Percentiles rank a stretch among this genome's conserved stretches.
Conservation (phyloP, 2,797 vertebrate genomes). For the Parauchenoglanis ngamensis region DNA sequence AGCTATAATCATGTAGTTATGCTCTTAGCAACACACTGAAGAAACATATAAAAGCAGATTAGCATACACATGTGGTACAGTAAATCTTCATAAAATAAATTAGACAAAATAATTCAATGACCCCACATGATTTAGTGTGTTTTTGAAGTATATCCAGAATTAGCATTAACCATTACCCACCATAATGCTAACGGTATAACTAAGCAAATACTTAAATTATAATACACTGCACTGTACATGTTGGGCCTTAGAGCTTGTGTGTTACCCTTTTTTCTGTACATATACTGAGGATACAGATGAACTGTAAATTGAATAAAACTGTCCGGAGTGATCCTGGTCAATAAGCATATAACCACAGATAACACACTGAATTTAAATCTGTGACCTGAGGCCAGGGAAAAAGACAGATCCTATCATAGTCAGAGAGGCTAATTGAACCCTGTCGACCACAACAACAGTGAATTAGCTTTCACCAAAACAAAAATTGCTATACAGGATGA, state of each 20-base stretch:
- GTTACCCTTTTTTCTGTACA: background rate
- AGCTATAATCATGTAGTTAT: background rate
- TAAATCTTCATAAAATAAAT: background rate
- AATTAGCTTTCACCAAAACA: background rate
- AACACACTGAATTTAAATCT: background rate
- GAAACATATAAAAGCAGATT: background rate
- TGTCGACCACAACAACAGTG: constrained; percentile 6
- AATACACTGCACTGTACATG: background rate
- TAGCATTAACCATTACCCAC: background rate
- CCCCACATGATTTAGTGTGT: background rate
- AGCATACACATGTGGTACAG: background rate
- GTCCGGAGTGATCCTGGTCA: background rate
- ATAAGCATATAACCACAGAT: background rate
- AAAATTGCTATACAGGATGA: background rate
- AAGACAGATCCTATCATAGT: background rate
- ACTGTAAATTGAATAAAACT: background rate
- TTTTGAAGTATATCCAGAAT: background rate
- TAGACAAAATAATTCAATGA: background rate
- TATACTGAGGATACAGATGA: background rate
- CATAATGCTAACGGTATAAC: no score
- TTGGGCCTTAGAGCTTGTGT: background rate
- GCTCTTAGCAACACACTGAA: background rate
- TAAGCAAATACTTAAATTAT: background rate
- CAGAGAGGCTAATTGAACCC: constrained; percentile 45
- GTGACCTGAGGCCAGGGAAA: background rate